A percentile compares a stretch with the other conserved stretches of the same genome.
These are phyloP conservation scores for Plecturocebus donacophilus DNA, from an alignment of 2,113 vertebrate species.

Conservation along the genomic window DNA sequence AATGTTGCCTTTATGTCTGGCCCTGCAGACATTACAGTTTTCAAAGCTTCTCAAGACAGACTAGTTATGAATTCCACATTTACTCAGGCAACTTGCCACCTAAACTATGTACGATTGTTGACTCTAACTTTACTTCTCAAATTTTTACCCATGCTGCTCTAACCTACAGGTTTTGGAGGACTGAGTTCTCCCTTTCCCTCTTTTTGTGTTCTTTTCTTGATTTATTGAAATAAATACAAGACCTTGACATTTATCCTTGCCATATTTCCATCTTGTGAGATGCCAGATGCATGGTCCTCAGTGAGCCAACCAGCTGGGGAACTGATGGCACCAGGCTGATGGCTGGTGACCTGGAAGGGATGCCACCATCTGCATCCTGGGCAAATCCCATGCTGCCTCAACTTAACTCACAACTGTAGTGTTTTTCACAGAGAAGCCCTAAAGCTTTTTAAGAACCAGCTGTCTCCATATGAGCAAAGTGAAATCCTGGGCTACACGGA, in stretches of 20 bases:
- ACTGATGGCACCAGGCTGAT: accelerated
- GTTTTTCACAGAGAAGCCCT: slow-evolving; percentile 90
- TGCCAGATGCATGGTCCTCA: not conserved
- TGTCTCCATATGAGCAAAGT: slow-evolving; percentile 93
- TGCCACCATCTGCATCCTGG: no score
- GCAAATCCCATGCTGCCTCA: accelerated
- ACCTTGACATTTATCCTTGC: not conserved
- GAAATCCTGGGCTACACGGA: slow-evolving; percentile 94
- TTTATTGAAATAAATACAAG: not conserved
- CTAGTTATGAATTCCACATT: not conserved
- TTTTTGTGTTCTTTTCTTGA: not conserved
- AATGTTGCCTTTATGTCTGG: not conserved
- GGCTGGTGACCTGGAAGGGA: not conserved
- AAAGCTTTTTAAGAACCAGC: slow-evolving; percentile 90
- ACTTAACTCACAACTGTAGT: slow-evolving; percentile 15
- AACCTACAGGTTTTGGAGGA: not conserved
- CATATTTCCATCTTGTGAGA: not conserved
- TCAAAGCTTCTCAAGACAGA: not conserved
- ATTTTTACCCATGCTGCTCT: not conserved
- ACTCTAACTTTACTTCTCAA: not conserved
- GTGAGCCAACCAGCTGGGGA: not conserved
- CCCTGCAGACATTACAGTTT: not conserved
- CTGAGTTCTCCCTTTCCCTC: not conserved
- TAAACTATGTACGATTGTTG: not conserved
- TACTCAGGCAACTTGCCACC: not conserved